These are phyloP conservation scores for Trilocha varians DNA, from an alignment of 2,888 invertebrate genomes.

Conservation along the genomic window DNA sequence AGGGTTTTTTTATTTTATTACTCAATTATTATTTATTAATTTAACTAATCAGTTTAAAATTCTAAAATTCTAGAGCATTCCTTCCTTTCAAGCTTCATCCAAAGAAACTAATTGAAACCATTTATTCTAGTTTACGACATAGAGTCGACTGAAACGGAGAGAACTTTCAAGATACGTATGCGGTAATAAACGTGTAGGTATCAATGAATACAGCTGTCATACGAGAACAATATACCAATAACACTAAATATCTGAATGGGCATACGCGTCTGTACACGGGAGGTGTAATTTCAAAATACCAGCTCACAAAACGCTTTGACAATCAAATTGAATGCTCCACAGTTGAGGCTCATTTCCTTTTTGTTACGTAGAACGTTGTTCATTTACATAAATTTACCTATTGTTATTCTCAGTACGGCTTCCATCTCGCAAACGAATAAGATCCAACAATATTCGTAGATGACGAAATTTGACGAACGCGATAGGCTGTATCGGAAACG, in stretches of 20 bases:
- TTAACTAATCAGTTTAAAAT: too few relatives aligned
- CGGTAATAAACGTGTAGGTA: constrained; percentile 6
- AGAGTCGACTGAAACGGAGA: not conserved
- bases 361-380: constrained; percentile 57
- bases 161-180: not conserved
- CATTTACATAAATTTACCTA: constrained; percentile 72
- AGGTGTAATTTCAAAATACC: constrained; percentile 43
- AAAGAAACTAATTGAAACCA: not conserved
- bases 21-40: too few relatives aligned
- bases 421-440: constrained; percentile 45
- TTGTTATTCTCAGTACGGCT: constrained; percentile 56
- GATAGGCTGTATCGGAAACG: constrained; percentile 67
- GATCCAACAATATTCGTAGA: constrained; percentile 39
- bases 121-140: not conserved
- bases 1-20: too few relatives aligned
- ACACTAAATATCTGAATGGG: constrained; percentile 18
- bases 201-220: constrained; percentile 15
- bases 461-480: constrained; percentile 61
- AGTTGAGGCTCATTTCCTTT: constrained; percentile 57
- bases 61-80: too few relatives aligned
- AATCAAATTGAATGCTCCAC: constrained; percentile 51
- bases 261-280: constrained; percentile 15
- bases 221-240: constrained; percentile 22
- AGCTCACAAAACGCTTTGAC: constrained; percentile 37
- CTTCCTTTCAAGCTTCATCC: not conserved